phyloP scores from a whole-genome alignment of 2,888 invertebrate genomes.

The Lithosia quadra region DNA sequence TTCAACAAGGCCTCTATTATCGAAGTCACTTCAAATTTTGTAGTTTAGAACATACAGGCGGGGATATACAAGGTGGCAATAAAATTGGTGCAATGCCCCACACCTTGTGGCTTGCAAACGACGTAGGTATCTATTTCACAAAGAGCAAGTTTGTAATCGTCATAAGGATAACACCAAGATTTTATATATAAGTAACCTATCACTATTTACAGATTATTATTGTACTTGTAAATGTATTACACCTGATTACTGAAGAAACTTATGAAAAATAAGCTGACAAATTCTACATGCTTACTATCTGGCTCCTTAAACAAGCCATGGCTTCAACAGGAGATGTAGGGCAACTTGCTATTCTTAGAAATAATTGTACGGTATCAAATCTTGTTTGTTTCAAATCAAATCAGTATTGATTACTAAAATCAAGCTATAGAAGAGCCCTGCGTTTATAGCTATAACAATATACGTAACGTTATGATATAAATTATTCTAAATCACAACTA shows the following conservation, averaged over 20 bases:
- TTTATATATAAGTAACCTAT: neutral
- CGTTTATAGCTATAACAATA: too few species aligned
- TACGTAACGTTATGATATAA: neutral
- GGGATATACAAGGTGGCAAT: neutral
- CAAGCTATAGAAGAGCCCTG: too few species aligned
- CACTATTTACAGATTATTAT: too few species aligned
- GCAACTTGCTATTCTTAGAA: too few species aligned
- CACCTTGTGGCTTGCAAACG: neutral
- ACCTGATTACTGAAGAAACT: neutral
- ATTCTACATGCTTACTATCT: neutral
- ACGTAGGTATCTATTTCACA: neutral
- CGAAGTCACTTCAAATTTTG: conserved; percentile 2
- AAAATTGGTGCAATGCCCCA: neutral
- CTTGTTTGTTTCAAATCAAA: neutral
- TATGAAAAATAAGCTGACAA: neutral
- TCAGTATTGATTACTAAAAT: neutral
- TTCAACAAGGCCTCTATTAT: conserved; percentile 32
- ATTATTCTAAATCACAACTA: conserved; percentile 1
- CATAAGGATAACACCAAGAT: neutral
- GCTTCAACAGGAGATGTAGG: neutral
- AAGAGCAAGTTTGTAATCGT: neutral
- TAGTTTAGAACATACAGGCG: neutral
- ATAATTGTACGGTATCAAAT: too few species aligned
- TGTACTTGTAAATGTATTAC: too few species aligned
- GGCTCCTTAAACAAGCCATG: neutral